Evolutionary conservation across 1,140 invertebrate genomes (phyloP).

Genomic region (Apis dorsata): DNA sequence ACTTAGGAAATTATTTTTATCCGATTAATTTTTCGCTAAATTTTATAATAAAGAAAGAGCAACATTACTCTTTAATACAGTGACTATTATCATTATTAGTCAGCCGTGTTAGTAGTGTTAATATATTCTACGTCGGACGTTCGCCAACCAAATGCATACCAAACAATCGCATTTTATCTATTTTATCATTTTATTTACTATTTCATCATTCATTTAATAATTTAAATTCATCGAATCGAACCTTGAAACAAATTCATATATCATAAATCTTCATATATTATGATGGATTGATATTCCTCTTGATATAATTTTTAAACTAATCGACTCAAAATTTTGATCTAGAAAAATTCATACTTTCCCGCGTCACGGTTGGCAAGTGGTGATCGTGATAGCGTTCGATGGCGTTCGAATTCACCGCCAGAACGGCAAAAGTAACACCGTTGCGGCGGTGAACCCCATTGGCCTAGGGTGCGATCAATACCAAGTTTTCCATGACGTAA

Average conservation of each 20-base stretch:
- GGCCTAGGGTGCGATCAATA: conserved; percentile 74
- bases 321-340: background rate
- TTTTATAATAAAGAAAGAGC: background rate
- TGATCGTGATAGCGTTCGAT: conserved; percentile 7
- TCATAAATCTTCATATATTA: background rate
- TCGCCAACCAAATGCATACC: background rate
- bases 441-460: conserved; percentile 42
- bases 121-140: background rate
- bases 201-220: background rate
- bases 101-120: background rate
- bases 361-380: background rate
- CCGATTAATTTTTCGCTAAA: too few relatives aligned
- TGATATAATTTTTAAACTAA: background rate
- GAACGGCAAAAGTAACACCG: conserved; percentile 25
- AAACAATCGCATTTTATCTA: background rate
- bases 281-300: too few relatives aligned
- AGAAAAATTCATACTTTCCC: conserved; percentile 24
- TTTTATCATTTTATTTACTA: background rate
- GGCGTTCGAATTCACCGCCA: conserved; percentile 39
- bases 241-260: background rate
- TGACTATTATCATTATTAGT: background rate
- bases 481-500: conserved; percentile 76
- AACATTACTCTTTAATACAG: background rate
- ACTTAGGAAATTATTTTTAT: background rate
- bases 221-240: background rate